Percentiles rank a stretch among this genome's conserved stretches.
Evolutionary conservation across 2,888 invertebrate genomes (phyloP).

Genomic region (Acronicta leporina): DNA sequence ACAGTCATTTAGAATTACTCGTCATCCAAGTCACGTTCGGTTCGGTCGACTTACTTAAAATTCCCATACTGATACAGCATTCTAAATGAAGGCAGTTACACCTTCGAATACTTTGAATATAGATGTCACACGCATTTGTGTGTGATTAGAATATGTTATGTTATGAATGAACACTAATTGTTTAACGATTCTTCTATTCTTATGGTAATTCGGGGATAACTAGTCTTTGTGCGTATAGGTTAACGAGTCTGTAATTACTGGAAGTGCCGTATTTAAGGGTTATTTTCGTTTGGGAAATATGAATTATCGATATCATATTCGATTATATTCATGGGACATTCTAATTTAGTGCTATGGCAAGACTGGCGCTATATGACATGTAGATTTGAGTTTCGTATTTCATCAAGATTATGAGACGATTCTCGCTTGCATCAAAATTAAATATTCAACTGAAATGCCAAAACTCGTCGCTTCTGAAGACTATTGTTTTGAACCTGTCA

Average conservation of each 20-base stretch:
- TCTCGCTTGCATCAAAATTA: too few species aligned
- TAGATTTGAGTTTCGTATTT: too few species aligned
- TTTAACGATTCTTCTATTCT: slow-evolving; percentile 28
- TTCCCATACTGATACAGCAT: slow-evolving; percentile 79
- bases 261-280: not conserved
- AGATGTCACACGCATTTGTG: slow-evolving; percentile 34
- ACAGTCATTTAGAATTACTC: slow-evolving; percentile 53
- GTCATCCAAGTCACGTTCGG: slow-evolving; percentile 76
- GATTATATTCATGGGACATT: too few species aligned
- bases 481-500: too few species aligned
- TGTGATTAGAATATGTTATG: slow-evolving; percentile 48
- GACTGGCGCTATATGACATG: too few species aligned
- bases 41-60: slow-evolving; percentile 80
- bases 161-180: slow-evolving; percentile 43
- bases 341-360: too few species aligned
- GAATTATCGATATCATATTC: not conserved
- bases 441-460: too few species aligned
- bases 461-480: too few species aligned
- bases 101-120: slow-evolving; percentile 63
- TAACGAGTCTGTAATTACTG: slow-evolving; percentile 13
- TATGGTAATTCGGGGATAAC: slow-evolving; percentile 16
- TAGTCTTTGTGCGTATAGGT: slow-evolving; percentile 1
- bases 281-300: not conserved
- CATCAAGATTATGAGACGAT: too few species aligned
- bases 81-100: slow-evolving; percentile 79